A percentile compares a stretch with the other conserved stretches of the same genome.
Evolutionary conservation across 1,140 invertebrate species (phyloP).

Genomic region (Liolophura sinensis): DNA sequence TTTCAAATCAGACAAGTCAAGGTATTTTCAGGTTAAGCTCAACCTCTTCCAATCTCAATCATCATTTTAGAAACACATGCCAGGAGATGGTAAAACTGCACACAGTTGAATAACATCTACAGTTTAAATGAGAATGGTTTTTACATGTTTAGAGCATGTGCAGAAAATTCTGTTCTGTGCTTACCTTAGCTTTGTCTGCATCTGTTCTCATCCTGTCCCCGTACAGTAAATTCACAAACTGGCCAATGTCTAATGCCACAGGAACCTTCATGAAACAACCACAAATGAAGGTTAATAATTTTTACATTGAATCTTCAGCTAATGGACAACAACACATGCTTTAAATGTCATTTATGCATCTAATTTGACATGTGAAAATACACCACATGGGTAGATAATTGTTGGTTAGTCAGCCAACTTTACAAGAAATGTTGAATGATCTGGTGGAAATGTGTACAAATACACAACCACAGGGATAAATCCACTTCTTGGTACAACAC

Average conservation of each 20-base stretch:
- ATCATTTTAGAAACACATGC: too few relatives aligned
- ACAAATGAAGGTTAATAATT: constrained; percentile 9
- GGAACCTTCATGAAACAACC: constrained; percentile 21
- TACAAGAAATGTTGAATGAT: too few relatives aligned
- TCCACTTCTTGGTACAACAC: background rate
- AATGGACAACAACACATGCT: background rate
- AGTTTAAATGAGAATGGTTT: too few relatives aligned
- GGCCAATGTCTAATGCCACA: constrained; percentile 63
- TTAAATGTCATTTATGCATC: background rate
- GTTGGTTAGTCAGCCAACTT: too few relatives aligned
- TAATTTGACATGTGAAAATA: background rate
- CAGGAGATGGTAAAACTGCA: too few relatives aligned
- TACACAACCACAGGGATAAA: background rate
- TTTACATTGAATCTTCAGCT: background rate
- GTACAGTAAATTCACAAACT: constrained; percentile 78
- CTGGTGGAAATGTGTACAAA: background rate
- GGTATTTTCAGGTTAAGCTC: too few relatives aligned
- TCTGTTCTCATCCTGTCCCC: constrained; percentile 76
- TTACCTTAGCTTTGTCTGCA: constrained; percentile 71
- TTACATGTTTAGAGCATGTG: background rate
- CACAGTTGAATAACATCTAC: too few relatives aligned
- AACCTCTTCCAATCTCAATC: too few relatives aligned
- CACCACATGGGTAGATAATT: too few relatives aligned
- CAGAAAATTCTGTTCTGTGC: constrained; percentile 5
- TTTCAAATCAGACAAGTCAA: too few relatives aligned